Evolutionary conservation across 2,113 vertebrate species (phyloP).

Genomic region (Tragelaphus strepsiceros): DNA sequence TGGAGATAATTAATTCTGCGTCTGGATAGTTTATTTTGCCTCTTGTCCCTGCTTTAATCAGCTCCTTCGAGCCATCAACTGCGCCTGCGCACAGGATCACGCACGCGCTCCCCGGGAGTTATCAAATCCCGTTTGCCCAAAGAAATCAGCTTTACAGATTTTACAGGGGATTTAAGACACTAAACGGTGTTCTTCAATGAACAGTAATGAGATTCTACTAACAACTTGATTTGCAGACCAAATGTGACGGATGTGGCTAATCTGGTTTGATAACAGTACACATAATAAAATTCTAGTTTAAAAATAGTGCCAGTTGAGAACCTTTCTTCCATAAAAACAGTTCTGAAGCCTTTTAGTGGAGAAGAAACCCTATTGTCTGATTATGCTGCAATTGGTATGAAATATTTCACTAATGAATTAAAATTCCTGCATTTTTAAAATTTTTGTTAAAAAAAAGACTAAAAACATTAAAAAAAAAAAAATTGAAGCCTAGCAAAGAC

Average conservation of each 20-base stretch:
- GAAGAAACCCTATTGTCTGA: constrained; percentile 39
- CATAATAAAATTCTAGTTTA: constrained; percentile 70
- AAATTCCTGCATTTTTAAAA: constrained; percentile 37
- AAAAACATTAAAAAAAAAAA: neutral
- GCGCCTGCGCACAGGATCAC: neutral
- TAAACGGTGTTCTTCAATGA: constrained; percentile 40
- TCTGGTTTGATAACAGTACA: constrained; percentile 61
- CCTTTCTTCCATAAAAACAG: constrained; percentile 49
- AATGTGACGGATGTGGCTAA: constrained; percentile 72
- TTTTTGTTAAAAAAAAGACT: constrained; percentile 7
- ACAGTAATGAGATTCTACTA: constrained; percentile 68
- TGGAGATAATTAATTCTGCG: constrained; percentile 57
- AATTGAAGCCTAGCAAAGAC: neutral
- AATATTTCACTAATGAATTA: constrained; percentile 31
- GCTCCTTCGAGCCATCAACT: neutral
- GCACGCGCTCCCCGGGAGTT: neutral
- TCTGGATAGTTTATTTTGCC: neutral
- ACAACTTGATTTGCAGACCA: constrained; percentile 63
- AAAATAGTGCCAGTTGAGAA: constrained; percentile 62
- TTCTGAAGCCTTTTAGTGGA: neutral
- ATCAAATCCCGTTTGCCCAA: constrained; percentile 24
- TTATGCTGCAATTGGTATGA: constrained; percentile 13
- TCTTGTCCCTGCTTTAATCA: neutral
- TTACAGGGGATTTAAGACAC: constrained; percentile 65
- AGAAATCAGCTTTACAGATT: constrained; percentile 44